Evolutionary conservation across 2,113 vertebrate species (phyloP).

Genomic region (Gnathonemus echidnorhynchus): DNA sequence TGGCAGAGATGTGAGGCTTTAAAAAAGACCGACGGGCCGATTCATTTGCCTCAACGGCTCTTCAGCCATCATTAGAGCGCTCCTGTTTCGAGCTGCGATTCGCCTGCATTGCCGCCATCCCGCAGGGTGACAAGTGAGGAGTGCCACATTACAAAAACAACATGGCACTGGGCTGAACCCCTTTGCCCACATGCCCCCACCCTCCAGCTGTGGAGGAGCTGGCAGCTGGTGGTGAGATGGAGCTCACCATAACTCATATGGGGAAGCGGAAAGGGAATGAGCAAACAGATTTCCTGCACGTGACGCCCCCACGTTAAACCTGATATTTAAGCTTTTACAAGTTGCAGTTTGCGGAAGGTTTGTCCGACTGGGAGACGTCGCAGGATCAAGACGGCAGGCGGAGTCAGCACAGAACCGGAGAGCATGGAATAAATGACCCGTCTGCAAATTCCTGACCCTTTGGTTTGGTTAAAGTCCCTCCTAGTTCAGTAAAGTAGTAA

Average conservation of each 20-base stretch:
- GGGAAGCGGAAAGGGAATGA: slow-evolving; percentile 38
- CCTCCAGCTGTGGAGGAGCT: not conserved
- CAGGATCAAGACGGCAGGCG: not conserved
- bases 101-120: not conserved
- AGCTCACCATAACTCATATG: slow-evolving; percentile 30
- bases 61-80: slow-evolving; percentile 52
- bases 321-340: slow-evolving; percentile 37
- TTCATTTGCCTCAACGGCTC: slow-evolving; percentile 53
- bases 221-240: slow-evolving; percentile 4
- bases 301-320: slow-evolving; percentile 37
- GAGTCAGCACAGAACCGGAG: not conserved
- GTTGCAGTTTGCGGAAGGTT: slow-evolving; percentile 35
- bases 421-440: not conserved
- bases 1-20: slow-evolving; percentile 49
- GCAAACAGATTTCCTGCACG: slow-evolving; percentile 47
- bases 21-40: slow-evolving; percentile 43
- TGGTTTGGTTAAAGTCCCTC: not conserved
- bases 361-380: slow-evolving; percentile 22
- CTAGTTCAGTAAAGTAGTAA: not conserved
- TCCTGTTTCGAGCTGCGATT: slow-evolving; percentile 46
- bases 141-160: not conserved
- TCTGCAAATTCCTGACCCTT: not conserved
- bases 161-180: not conserved
- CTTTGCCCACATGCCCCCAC: not conserved
- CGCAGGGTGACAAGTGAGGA: not conserved